Conservation (phyloP, 2,797 vertebrate genomes). For the Macropus fuliginosus region DNA sequence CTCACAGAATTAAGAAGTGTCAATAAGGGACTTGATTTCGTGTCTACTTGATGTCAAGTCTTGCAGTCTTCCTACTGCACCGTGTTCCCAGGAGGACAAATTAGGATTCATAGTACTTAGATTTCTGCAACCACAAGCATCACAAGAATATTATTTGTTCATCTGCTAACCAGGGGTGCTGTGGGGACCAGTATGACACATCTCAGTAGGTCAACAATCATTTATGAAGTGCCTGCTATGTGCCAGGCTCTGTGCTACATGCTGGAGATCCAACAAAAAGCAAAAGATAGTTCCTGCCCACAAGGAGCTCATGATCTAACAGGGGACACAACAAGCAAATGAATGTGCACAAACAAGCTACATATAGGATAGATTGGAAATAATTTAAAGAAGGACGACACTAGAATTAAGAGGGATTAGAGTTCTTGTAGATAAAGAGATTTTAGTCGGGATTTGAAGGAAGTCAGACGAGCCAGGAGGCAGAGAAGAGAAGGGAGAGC, state of each 20-base stretch:
- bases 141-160: background rate
- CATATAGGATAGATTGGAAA: background rate
- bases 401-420: background rate
- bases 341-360: background rate
- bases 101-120: background rate
- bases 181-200: background rate
- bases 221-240: background rate
- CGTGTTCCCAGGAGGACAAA: background rate
- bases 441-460: background rate
- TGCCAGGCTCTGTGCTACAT: background rate
- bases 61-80: background rate
- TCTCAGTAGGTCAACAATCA: background rate
- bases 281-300: background rate
- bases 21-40: background rate
- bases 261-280: too few relatives aligned
- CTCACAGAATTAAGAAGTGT: background rate
- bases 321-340: background rate
- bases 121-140: background rate
- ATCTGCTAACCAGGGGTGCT: background rate
- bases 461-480: background rate
- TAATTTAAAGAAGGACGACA: background rate
- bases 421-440: background rate
- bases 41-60: background rate
- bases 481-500: background rate
- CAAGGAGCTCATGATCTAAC: background rate